Percentiles rank a stretch among this genome's conserved stretches.
Conservation (phyloP, 2,888 invertebrate genomes). For the Drosophila imparisetae region DNA sequence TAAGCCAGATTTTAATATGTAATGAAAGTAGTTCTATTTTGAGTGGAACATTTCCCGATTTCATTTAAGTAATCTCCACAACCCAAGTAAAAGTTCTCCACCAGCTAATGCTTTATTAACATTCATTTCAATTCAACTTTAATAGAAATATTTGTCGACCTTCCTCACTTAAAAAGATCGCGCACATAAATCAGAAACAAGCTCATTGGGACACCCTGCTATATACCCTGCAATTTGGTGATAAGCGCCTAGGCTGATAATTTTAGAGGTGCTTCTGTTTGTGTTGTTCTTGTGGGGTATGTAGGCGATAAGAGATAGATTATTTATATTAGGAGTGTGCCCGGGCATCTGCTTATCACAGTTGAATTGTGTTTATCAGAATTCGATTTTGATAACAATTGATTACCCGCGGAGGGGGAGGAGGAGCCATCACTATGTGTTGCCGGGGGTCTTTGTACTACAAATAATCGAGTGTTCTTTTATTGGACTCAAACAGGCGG, state of each 20-base stretch:
- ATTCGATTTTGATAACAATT: conserved; percentile 6
- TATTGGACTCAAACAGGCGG: not conserved
- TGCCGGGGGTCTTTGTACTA: not conserved
- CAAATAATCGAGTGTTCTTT: conserved; percentile 16
- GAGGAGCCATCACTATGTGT: not conserved
- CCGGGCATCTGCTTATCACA: conserved; percentile 38
- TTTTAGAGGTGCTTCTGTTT: conserved; percentile 21
- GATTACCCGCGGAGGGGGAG: conserved; percentile 1
- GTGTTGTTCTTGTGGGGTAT: conserved; percentile 12
- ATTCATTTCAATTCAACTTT: conserved; percentile 4
- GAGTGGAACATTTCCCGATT: not conserved
- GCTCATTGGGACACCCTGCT: not conserved
- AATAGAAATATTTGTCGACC: conserved; percentile 32
- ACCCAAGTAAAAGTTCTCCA: not conserved
- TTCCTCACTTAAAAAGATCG: conserved; percentile 10
- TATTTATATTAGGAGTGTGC: conserved; percentile 3
- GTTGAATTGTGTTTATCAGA: conserved; percentile 23
- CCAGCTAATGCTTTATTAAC: not conserved
- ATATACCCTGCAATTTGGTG: conserved; percentile 6
- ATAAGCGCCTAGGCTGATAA: conserved; percentile 34
- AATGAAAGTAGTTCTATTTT: not conserved
- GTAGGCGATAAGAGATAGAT: conserved; percentile 22
- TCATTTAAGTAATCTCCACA: not conserved
- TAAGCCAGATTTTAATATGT: not conserved
- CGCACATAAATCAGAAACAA: conserved; percentile 22